Evolutionary conservation across 2,797 vertebrate genomes (phyloP).

Genomic region (Coregonus sp.): DNA sequence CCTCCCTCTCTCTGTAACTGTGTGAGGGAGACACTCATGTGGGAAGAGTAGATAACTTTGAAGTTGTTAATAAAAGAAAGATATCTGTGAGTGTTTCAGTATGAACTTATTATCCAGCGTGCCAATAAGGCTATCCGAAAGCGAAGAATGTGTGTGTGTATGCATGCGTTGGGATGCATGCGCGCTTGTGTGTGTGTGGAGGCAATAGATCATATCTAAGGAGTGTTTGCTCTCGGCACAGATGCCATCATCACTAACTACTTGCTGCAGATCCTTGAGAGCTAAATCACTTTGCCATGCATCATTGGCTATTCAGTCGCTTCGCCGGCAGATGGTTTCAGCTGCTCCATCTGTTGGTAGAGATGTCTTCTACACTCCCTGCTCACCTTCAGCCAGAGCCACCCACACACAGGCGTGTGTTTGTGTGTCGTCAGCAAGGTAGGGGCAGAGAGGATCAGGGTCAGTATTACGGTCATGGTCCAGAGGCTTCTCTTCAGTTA

Average conservation of each 20-base stretch:
- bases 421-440: background rate
- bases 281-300: slow-evolving; percentile 90
- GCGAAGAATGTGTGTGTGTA: slow-evolving; percentile 1
- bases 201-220: slow-evolving; percentile 91
- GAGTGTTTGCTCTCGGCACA: slow-evolving; percentile 86
- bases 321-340: slow-evolving; percentile 90
- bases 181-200: slow-evolving; percentile 50
- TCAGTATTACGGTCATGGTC: background rate
- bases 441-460: background rate
- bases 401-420: slow-evolving; percentile 53
- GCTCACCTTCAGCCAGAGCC: slow-evolving; percentile 88
- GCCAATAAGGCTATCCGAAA: slow-evolving; percentile 25
- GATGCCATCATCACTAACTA: slow-evolving; percentile 89
- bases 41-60: slow-evolving; percentile 42
- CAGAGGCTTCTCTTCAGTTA: background rate
- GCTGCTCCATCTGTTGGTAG: slow-evolving; percentile 89
- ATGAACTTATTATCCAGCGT: slow-evolving; percentile 10
- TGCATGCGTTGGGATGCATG: background rate
- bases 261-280: slow-evolving; percentile 87
- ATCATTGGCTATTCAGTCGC: slow-evolving; percentile 90
- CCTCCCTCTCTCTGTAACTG: slow-evolving; percentile 15
- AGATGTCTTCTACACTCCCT: slow-evolving; percentile 90
- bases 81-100: slow-evolving; percentile 24
- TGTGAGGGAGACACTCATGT: slow-evolving; percentile 29
- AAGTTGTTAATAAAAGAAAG: slow-evolving; percentile 21